Base-by-base conservation (phyloP, 2,888 invertebrate species). In the Drosophila gaucha region DNA sequence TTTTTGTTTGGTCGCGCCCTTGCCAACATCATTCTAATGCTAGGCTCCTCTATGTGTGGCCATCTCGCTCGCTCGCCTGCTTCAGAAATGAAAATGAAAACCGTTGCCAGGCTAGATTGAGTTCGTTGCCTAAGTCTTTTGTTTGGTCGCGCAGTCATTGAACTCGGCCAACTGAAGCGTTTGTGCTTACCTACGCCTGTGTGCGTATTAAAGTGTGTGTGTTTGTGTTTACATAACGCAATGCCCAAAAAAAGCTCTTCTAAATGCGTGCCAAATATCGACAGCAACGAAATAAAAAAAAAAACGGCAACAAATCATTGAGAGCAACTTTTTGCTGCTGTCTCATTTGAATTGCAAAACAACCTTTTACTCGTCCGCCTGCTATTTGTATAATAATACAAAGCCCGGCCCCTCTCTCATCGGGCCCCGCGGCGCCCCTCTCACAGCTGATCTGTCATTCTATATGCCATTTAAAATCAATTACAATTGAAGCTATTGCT, bases 31-130 rank as follows among this genome's bases (percentile, higher is more conserved):
- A 66, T 74, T 70, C 74, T 74, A 74, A 74, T 74, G 74, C 74
- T 30, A 43, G 68, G 51, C 73, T 57, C 46, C 49, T 50, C 30
- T 18, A 3, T 8, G 51, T 47, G 22, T 28, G n/a, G n/a, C 54
- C 46, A 56, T 44, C 62, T 44, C 43, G 49, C 46, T 55, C 57
- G 44, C 56, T 59, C 60, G 64, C 50, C 55, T 38, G 44, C 64
- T 24, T n/a, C 60, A 54, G 70, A 83, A 89, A 89, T 84, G 89
- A 89, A 89, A 89, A 89, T 80, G 89, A 89, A 89, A 89, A 83
- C 89, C 86, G 75, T 79, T 80, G 71, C 65, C 80, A 80, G 79
- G 78, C 77, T 67, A 65, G 63, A 57, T 47, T 43, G 60, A 85
- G 85, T 85, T 85, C 74, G 85, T 82, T 84, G 85, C 86, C 78